Conservation (phyloP, 2,113 vertebrate species). For the Chloebia gouldiae region DNA sequence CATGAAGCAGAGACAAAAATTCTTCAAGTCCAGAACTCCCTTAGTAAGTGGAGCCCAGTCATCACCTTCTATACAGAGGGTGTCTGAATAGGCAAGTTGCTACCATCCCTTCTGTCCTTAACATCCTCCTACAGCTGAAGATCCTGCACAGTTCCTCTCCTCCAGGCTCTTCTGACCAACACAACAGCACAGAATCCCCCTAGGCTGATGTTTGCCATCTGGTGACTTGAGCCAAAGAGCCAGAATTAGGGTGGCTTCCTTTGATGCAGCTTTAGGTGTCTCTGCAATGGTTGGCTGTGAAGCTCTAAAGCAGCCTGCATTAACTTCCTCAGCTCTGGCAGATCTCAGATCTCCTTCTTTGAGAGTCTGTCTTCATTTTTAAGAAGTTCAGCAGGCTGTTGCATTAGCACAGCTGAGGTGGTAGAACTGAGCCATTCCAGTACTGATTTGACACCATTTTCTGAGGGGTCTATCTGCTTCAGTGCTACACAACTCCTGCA, state of each 20-base stretch:
- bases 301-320: not conserved
- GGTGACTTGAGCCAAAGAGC: not conserved
- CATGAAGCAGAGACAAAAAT: not conserved
- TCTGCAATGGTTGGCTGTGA: not conserved
- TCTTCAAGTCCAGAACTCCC: not conserved
- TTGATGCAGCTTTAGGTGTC: not conserved
- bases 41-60: not conserved
- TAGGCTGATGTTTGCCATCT: not conserved
- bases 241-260: not conserved
- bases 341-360: not conserved
- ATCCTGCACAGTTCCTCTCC: not conserved
- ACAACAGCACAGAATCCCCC: rapidly evolving
- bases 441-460: not conserved
- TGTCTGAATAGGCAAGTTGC: not conserved
- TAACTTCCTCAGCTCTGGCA: not conserved
- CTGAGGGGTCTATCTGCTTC: not conserved
- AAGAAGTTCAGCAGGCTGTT: not conserved
- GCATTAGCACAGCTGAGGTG: not conserved
- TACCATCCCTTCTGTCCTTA: not conserved
- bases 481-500: not conserved
- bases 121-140: not conserved
- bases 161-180: not conserved
- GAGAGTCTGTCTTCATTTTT: not conserved
- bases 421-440: not conserved
- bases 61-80: not conserved